These are phyloP conservation scores for Eospalax fontanierii DNA, from an alignment of 2,797 vertebrate species.

Conservation along the genomic window DNA sequence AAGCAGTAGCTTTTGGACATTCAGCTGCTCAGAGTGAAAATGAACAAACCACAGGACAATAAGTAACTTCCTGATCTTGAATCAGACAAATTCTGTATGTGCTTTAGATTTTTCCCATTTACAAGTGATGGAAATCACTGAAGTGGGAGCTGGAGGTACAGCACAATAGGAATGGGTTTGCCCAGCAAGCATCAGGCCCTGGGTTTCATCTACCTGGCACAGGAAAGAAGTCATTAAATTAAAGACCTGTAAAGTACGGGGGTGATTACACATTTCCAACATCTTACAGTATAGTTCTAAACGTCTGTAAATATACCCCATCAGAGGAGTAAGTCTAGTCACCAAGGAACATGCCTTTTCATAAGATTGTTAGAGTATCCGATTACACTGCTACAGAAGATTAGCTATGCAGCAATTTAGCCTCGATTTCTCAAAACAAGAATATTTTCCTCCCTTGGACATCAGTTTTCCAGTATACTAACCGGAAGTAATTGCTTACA, in stretches of 20 bases:
- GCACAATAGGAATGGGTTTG: neutral
- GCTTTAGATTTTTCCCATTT: neutral
- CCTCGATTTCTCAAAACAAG: constrained; percentile 35
- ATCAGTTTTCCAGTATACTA: constrained; percentile 37
- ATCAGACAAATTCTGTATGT: constrained; percentile 34
- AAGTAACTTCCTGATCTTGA: constrained; percentile 43
- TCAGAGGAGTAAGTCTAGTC: neutral
- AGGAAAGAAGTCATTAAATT: neutral
- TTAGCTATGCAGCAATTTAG: neutral
- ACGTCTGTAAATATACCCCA: neutral
- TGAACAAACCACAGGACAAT: neutral
- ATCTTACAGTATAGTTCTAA: constrained; percentile 16
- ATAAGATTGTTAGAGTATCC: neutral
- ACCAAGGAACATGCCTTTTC: constrained; percentile 29
- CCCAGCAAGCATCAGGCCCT: neutral
- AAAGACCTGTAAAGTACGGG: constrained; percentile 12
- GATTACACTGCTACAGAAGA: neutral
- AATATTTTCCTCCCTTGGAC: neutral
- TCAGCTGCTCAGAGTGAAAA: neutral
- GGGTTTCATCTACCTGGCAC: neutral
- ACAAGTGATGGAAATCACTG: constrained; percentile 51
- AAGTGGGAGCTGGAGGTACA: no score
- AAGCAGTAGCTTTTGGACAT: neutral
- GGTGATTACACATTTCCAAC: constrained; percentile 20
- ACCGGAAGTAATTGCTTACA: constrained; percentile 46